Evolutionary conservation across 2,888 invertebrate species (phyloP), one percentile per base, ranked within the genome.

Genomic region (Rhagium mordax): DNA sequence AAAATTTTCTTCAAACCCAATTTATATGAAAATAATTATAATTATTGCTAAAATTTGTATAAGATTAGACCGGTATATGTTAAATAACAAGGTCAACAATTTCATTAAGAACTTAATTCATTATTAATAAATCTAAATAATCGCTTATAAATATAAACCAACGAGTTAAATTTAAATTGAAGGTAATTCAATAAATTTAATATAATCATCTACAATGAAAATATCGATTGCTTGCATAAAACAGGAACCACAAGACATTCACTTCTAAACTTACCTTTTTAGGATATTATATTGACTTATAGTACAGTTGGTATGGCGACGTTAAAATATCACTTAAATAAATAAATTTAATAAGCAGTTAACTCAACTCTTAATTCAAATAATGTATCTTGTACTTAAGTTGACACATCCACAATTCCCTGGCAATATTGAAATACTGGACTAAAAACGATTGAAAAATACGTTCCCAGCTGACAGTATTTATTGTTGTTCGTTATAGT

Each of bases 381-480:
- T 24, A 15, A 64, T 18, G 7, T 64, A 13, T 27, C 33, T 64
- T 13, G 27, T 53, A 27, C 65, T 53, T 53, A 51, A n/a, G 16
- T 29, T 53, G 65, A 53, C 65, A 65, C 65, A 65, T 53, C 33
- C 65, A 53, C 65, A 53, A 53, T 53, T 53, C 51, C 33, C 48
- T 65, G 33, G 18, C 21, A 48, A 41, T 65, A 65, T 65, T 65
- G 65, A 53, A 65, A 65, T 53, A 65, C 65, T 65, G 65, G 55
- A 20, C 13, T 18, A 15, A 33, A 59, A 21, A 16, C 41, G 29
- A 10, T 13, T 55, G 10, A 65, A 65, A 61, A 65, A 65, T 65
- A 53, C 21, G 10, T 48, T 33, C 16, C 27, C 65, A 65, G 65
- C 65, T 65, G 65, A 65, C 53, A 29, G 53, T 3, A 41, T n/a